These are phyloP conservation scores for Balearica regulorum DNA, from an alignment of 2,797 vertebrate species.

Conservation along the genomic window DNA sequence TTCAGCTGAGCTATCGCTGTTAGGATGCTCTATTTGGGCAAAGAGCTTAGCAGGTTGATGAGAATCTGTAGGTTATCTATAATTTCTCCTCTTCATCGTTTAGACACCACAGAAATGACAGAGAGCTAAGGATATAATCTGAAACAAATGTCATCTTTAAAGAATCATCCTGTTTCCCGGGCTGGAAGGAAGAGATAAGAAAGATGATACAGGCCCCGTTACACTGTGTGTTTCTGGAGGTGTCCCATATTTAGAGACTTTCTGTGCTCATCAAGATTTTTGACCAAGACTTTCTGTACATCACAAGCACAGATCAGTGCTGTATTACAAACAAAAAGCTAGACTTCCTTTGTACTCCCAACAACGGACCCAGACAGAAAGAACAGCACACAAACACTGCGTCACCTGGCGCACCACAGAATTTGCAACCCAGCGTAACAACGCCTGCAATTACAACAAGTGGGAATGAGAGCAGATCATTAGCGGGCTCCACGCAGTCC, in stretches of 20 bases:
- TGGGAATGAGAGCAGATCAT: neutral
- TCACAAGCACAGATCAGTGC: neutral
- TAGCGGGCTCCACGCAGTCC: neutral
- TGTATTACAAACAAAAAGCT: neutral
- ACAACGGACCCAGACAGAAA: neutral
- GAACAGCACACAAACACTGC: neutral
- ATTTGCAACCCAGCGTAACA: neutral
- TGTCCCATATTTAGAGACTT: neutral
- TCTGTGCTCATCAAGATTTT: neutral
- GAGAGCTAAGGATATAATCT: neutral
- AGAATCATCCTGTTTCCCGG: neutral
- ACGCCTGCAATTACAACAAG: fast-evolving
- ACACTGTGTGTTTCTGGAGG: neutral
- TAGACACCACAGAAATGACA: neutral
- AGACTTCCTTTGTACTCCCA: constrained; percentile 5
- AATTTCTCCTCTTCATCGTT: neutral
- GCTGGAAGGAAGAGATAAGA: neutral
- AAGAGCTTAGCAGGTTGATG: neutral
- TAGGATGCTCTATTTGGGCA: neutral
- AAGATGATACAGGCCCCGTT: neutral
- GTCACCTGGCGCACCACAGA: neutral
- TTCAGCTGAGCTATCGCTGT: neutral
- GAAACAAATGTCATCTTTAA: neutral
- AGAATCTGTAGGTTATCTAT: neutral
- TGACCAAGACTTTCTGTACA: neutral